Evolutionary conservation across 2,888 invertebrate species (phyloP).

Genomic region (Caenorhabditis parvicauda): DNA sequence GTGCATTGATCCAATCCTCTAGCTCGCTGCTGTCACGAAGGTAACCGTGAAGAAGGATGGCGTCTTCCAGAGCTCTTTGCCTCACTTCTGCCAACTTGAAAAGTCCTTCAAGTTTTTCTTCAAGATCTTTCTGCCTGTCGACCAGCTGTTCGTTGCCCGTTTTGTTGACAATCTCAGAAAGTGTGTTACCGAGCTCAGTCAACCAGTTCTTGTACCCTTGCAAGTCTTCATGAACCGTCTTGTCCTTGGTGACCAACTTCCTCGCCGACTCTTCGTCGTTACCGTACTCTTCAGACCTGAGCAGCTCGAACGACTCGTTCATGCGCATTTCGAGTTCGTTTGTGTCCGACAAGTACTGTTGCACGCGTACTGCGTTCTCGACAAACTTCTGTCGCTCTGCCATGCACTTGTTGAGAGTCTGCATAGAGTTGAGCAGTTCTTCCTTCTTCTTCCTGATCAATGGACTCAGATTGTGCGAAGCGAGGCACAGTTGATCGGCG

Average conservation of each 20-base stretch:
- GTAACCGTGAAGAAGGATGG: constrained; percentile 85
- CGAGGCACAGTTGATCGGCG: constrained; percentile 76
- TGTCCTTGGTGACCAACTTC: constrained; percentile 88
- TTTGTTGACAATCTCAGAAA: constrained; percentile 33
- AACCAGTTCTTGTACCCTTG: constrained; percentile 47
- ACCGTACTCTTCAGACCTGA: constrained; percentile 80
- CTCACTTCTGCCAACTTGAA: constrained; percentile 37
- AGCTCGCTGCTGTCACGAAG: constrained; percentile 75
- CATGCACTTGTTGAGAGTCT: constrained; percentile 59
- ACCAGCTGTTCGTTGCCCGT: too few relatives aligned
- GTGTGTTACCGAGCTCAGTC: constrained; percentile 39
- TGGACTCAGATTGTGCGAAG: constrained; percentile 77
- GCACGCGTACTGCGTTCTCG: constrained; percentile 82
- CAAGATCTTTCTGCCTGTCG: constrained; percentile 52
- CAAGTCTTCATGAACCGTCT: constrained; percentile 69
- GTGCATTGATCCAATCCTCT: constrained; percentile 87
- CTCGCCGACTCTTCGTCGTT: constrained; percentile 85
- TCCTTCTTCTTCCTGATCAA: constrained; percentile 78
- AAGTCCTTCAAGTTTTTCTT: constrained; percentile 45
- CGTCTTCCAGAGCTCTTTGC: constrained; percentile 76
- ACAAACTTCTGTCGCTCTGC: constrained; percentile 41
- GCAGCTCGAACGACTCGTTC: constrained; percentile 79
- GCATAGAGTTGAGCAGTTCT: constrained; percentile 66
- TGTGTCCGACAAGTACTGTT: constrained; percentile 70
- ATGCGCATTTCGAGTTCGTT: constrained; percentile 78